These are phyloP conservation scores for Galeopsomyia nigrocyanea DNA, from an alignment of 2,888 invertebrate genomes.

Conservation along the genomic window DNA sequence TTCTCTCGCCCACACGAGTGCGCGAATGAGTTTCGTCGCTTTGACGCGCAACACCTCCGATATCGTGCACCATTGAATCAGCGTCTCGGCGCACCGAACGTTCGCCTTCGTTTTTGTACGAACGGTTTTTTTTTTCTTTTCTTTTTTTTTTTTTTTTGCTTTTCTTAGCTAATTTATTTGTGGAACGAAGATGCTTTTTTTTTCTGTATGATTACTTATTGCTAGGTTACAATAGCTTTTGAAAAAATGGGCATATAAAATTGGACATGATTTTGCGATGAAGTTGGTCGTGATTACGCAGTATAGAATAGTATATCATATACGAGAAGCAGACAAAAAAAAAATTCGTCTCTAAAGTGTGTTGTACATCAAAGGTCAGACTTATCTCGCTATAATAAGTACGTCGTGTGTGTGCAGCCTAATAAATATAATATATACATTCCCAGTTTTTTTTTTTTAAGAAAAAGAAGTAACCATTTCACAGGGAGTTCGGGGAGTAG, in stretches of 20 bases:
- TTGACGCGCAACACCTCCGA: constrained; percentile 29
- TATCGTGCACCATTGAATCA: constrained; percentile 22
- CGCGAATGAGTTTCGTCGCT: constrained; percentile 20
- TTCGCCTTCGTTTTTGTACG: constrained; percentile 36
- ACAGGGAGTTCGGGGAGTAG: not conserved
- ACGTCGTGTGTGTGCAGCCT: constrained; percentile 18
- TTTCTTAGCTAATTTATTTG: not conserved
- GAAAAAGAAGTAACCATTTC: constrained; percentile 9
- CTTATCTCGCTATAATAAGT: constrained; percentile 12
- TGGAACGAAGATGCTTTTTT: not conserved
- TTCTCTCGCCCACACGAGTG: too few species aligned
- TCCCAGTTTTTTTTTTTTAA: constrained; percentile 13
- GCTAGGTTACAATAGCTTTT: constrained; percentile 4
- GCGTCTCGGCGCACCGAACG: not conserved
- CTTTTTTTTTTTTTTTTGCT: not conserved
- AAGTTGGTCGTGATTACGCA: too few species aligned
- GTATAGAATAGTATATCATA: too few species aligned
- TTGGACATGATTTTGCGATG: not conserved
- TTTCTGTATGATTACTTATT: constrained; percentile 16
- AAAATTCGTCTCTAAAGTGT: not conserved
- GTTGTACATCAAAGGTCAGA: constrained; percentile 37
- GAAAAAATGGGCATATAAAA: not conserved
- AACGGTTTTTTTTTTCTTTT: not conserved
- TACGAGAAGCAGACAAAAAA: too few species aligned
- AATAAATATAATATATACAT: constrained; percentile 44